phyloP scores from a whole-genome alignment of 1,140 invertebrate genomes.

The Alviniconcha marisindica region DNA sequence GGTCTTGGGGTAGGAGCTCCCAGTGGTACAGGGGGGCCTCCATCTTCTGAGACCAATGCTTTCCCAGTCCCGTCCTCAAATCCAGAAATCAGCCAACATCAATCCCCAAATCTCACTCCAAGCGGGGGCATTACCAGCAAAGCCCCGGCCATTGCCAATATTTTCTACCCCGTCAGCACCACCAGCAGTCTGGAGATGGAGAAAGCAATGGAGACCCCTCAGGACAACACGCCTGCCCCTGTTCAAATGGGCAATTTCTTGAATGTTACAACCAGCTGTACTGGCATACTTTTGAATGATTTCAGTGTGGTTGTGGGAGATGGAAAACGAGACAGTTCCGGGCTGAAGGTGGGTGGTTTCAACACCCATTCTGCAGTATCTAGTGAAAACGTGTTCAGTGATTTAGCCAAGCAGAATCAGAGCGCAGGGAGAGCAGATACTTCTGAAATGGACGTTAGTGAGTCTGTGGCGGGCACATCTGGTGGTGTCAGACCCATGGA shows the following conservation, averaged over 20 bases:
- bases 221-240: neutral
- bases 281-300: slow-evolving; percentile 39
- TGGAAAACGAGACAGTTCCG: slow-evolving; percentile 10
- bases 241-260: slow-evolving; percentile 25
- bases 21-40: neutral
- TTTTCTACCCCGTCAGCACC: slow-evolving; percentile 29
- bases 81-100: neutral
- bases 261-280: slow-evolving; percentile 30
- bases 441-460: slow-evolving; percentile 18
- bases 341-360: neutral
- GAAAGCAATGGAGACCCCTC: slow-evolving; percentile 2
- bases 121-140: neutral
- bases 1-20: neutral
- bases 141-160: neutral
- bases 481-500: neutral
- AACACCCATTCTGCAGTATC: neutral
- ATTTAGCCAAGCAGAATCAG: neutral
- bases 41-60: neutral
- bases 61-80: neutral
- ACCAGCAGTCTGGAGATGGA: slow-evolving; percentile 26
- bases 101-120: neutral
- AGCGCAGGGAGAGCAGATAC: neutral
- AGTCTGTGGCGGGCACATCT: neutral
- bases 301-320: slow-evolving; percentile 34
- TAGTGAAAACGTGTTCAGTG: neutral